phyloP scores from a whole-genome alignment of 1,140 invertebrate genomes.

The Oscheius sp. region DNA sequence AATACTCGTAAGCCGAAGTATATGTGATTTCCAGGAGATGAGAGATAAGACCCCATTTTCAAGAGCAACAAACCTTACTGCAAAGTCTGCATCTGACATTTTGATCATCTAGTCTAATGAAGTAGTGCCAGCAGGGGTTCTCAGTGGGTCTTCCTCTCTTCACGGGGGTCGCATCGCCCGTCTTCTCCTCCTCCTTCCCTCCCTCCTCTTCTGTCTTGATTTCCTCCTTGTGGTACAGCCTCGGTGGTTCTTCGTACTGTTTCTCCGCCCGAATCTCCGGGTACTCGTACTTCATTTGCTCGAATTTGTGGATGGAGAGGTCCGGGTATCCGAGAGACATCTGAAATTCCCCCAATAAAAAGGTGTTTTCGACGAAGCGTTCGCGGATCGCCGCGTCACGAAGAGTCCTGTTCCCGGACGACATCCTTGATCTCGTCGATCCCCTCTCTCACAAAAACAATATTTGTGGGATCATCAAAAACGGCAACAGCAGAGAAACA shows the following conservation, averaged over 20 bases:
- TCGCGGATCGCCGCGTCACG: too few relatives aligned
- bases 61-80: conserved; percentile 14
- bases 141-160: conserved; percentile 31
- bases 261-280: background rate
- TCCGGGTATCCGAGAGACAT: background rate
- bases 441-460: too few relatives aligned
- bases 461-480: too few relatives aligned
- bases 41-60: background rate
- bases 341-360: too few relatives aligned
- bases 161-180: background rate
- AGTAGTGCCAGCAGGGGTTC: conserved; percentile 32
- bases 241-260: background rate
- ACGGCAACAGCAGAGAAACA: too few relatives aligned
- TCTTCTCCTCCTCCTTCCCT: background rate
- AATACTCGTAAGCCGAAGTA: background rate
- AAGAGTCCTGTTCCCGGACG: too few relatives aligned
- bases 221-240: conserved; percentile 14
- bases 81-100: conserved; percentile 25
- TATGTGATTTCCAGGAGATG: background rate
- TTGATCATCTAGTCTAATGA: conserved; percentile 29
- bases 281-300: background rate
- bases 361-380: too few relatives aligned
- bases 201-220: conserved; percentile 2
- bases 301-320: background rate
- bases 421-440: too few relatives aligned